A percentile compares a stretch with the other conserved stretches of the same genome.
phyloP scores from a whole-genome alignment of 2,113 vertebrate genomes.

The Thinocorus orbignyianus region DNA sequence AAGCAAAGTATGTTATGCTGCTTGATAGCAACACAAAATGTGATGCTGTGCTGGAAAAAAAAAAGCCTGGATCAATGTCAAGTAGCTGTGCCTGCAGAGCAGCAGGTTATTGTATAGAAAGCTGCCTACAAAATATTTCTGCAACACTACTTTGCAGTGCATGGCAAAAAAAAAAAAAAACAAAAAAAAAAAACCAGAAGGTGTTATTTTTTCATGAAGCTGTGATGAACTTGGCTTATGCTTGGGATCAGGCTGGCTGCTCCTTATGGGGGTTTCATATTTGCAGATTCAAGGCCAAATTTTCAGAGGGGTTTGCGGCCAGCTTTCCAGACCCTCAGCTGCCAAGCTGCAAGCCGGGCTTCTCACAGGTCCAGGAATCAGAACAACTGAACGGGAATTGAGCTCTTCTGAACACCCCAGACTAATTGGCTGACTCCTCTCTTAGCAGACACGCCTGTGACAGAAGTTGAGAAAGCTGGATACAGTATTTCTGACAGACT shows the following conservation, averaged over 20 bases:
- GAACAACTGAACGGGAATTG: accelerated
- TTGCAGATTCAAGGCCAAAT: neutral
- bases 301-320: neutral
- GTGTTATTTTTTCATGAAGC: slow-evolving; percentile 35
- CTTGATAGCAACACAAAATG: neutral
- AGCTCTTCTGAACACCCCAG: neutral
- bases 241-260: neutral
- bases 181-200: neutral
- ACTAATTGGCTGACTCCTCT: neutral
- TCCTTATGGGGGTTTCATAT: neutral
- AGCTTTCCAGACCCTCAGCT: neutral
- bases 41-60: neutral
- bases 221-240: slow-evolving; percentile 14
- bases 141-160: neutral
- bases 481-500: neutral
- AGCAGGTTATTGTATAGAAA: neutral
- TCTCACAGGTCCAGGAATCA: neutral
- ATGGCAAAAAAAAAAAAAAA: too few relatives aligned
- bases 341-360: neutral
- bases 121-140: slow-evolving; percentile 33
- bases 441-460: neutral
- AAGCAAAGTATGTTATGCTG: neutral
- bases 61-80: neutral
- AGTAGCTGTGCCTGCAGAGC: neutral
- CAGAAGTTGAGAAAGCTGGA: neutral